Evolutionary conservation across 2,888 invertebrate genomes (phyloP), one percentile per base, ranked within the genome.

Genomic region (Masnerella sp.): DNA sequence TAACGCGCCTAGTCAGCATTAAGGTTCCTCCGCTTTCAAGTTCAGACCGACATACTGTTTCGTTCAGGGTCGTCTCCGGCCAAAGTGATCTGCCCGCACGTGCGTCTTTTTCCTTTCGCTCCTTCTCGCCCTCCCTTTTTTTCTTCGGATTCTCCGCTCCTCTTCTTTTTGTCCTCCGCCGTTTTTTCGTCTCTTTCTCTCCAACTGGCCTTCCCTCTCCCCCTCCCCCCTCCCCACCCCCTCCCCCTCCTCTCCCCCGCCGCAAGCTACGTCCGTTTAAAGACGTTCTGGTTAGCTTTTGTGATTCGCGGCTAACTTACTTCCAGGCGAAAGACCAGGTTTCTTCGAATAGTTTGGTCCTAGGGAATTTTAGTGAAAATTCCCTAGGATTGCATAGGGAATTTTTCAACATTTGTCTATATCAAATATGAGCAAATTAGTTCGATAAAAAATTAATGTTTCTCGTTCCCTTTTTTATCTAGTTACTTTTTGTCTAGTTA

Each of bases 1-100:
- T n/a, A n/a, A 45, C 74, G 67, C 71, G 67, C 75, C 54, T 70
- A 59, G 71, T 74, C 59, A 74, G 71, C 77, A 78, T 78, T 54
- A 77, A 78, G 74, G 71, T 76, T 75, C 69, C 71, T 67, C 59
- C 64, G 62, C 67, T 62, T 76, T 65, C 64, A 62, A 69, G 64
- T 75, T 75, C 70, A 75, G 70, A 54, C 74, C 74, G 70, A 71
- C 71, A 74, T 68, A 52, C 54, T 72, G 69, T 69, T 72, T 70
- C 70, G 61, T 56, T 68, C 73, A 68, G 68, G 73, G 68, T 68
- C 73, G 68, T 68, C 73, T 58, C 62, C 56, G 65, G 61, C 49
- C 56, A 65, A 69, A 62, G 61, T 59, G 68, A 76, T 74, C 69
- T 71, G 38, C 73, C 73, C 73, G 76, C 75, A 74, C 73, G 76